Evolutionary conservation across 2,888 invertebrate species (phyloP).

Genomic region (Drosophila acutilabella): DNA sequence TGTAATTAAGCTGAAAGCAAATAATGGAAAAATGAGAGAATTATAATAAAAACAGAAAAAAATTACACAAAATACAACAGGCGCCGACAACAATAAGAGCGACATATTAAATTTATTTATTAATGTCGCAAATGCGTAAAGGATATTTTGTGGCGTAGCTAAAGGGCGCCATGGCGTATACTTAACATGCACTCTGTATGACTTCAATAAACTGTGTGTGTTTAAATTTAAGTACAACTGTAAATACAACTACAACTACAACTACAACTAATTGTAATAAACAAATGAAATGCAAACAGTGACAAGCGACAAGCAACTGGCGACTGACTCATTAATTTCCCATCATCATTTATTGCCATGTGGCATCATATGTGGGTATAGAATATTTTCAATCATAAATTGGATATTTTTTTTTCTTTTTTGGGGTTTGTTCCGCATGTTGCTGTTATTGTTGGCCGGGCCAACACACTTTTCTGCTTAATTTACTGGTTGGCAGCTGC

Average conservation of each 20-base stretch:
- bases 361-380: slow-evolving; percentile 36
- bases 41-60: slow-evolving; percentile 9
- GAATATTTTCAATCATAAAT: slow-evolving; percentile 57
- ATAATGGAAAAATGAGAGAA: slow-evolving; percentile 26
- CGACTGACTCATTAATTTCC: slow-evolving; percentile 24
- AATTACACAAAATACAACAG: neutral
- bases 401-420: too few relatives aligned
- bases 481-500: slow-evolving; percentile 79
- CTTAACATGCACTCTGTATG: slow-evolving; percentile 9
- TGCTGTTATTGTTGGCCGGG: slow-evolving; percentile 53
- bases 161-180: slow-evolving; percentile 21
- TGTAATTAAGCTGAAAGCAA: slow-evolving; percentile 57
- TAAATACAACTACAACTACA: slow-evolving; percentile 63
- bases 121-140: slow-evolving; percentile 41
- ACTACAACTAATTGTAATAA: slow-evolving; percentile 38
- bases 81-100: slow-evolving; percentile 21
- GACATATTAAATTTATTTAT: slow-evolving; percentile 44
- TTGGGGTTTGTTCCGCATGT: too few relatives aligned
- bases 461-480: slow-evolving; percentile 81
- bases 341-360: slow-evolving; percentile 4
- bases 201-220: slow-evolving; percentile 37
- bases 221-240: slow-evolving; percentile 57
- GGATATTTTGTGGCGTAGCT: slow-evolving; percentile 29
- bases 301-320: slow-evolving; percentile 16
- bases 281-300: slow-evolving; percentile 30